Evolutionary conservation across 2,797 vertebrate genomes (phyloP).

Genomic region (Tenualosa thibaudeaui): DNA sequence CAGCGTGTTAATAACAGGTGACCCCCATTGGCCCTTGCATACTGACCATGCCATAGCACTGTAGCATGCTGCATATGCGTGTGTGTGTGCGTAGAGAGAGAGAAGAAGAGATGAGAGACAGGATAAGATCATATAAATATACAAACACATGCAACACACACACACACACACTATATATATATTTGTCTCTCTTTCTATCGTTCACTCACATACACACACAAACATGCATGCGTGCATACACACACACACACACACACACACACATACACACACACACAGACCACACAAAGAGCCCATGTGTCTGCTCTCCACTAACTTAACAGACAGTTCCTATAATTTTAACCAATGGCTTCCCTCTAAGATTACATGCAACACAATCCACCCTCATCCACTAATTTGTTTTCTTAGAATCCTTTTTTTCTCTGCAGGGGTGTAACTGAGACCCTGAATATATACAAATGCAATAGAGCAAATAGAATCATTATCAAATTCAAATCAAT

Average conservation of each 20-base stretch:
- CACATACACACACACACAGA: constrained; percentile 35
- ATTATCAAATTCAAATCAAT: constrained; percentile 85
- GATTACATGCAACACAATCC: constrained; percentile 81
- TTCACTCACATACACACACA: not conserved
- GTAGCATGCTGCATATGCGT: not conserved
- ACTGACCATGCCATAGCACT: constrained; percentile 35
- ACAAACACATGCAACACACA: not conserved
- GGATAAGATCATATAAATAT: not conserved
- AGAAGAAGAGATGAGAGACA: not conserved
- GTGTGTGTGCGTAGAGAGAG: constrained; percentile 18
- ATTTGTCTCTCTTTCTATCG: not conserved
- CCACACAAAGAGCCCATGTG: constrained; percentile 52
- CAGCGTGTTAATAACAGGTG: constrained; percentile 67
- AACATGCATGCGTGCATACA: not conserved
- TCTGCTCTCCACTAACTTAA: constrained; percentile 66
- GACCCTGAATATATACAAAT: constrained; percentile 78
- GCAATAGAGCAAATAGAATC: constrained; percentile 83
- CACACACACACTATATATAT: constrained; percentile 32
- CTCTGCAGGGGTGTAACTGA: constrained; percentile 72
- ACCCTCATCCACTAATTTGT: constrained; percentile 79
- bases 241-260: constrained; percentile 35
- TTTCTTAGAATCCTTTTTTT: constrained; percentile 72
- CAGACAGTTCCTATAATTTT: constrained; percentile 70
- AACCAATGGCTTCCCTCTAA: constrained; percentile 68
- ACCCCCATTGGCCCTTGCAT: constrained; percentile 51